Evolutionary conservation across 2,113 vertebrate species (phyloP).

Genomic region (Phaetusa simplex): DNA sequence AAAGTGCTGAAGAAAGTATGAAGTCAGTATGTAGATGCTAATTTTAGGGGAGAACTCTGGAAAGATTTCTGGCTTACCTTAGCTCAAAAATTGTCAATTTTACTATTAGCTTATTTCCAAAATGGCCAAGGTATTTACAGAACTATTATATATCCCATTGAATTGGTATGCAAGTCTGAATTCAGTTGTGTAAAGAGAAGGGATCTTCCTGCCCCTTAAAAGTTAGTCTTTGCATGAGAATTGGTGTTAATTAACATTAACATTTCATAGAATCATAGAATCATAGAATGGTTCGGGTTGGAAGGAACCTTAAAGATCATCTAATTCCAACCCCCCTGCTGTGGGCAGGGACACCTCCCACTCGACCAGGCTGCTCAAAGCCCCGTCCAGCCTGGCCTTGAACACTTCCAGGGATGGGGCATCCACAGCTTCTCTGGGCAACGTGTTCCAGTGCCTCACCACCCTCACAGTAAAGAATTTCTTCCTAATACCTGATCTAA

Average conservation of each 20-base stretch:
- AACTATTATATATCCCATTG: neutral
- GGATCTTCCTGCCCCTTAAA: neutral
- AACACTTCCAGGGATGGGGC: no score
- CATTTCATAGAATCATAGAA: neutral
- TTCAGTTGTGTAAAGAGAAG: neutral
- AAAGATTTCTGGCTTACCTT: neutral
- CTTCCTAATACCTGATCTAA: no score
- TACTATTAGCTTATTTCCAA: neutral
- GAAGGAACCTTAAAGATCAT: no score
- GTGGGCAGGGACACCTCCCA: no score
- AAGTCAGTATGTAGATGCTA: constrained; percentile 4
- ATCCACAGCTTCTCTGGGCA: no score
- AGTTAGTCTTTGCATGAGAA: neutral
- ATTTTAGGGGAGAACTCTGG: neutral
- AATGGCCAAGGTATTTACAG: neutral
- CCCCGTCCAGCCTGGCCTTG: no score
- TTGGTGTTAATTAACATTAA: neutral
- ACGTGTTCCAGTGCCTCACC: no score
- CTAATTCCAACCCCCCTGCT: no score
- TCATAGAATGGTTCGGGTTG: no score
- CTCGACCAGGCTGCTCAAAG: no score
- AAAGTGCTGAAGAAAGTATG: neutral
- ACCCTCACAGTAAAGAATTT: no score
- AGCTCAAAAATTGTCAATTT: neutral
- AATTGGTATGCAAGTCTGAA: neutral